These are phyloP conservation scores for Typhlichthys subterraneus DNA, from an alignment of 2,797 vertebrate species.

Conservation along the genomic window DNA sequence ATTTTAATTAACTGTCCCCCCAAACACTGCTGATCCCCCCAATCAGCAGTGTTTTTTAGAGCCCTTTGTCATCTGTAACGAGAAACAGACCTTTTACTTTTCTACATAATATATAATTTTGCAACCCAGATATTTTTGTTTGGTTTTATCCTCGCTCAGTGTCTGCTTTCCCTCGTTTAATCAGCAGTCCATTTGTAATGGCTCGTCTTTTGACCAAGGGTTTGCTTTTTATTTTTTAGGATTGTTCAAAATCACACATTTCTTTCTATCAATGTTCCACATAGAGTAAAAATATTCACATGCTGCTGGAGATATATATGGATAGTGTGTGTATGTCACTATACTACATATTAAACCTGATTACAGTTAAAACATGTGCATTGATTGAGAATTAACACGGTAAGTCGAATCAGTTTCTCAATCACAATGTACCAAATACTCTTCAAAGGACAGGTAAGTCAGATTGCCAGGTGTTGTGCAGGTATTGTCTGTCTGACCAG, in stretches of 20 bases:
- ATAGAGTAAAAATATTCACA: no score
- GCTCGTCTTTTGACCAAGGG: no score
- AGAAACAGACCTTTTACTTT: slow-evolving; percentile 87
- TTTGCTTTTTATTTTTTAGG: not conserved
- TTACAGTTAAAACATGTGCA: slow-evolving; percentile 7
- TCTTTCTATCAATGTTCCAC: no score
- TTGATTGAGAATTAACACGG: slow-evolving; percentile 34
- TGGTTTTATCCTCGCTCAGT: no score
- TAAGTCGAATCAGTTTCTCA: slow-evolving; percentile 31
- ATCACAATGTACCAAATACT: slow-evolving; percentile 5
- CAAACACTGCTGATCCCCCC: no score
- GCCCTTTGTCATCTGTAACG: slow-evolving; percentile 84
- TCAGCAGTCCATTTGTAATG: no score
- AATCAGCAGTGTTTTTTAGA: slow-evolving; percentile 71
- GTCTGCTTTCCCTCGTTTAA: no score
- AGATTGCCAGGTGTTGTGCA: slow-evolving; percentile 28
- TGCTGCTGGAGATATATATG: no score
- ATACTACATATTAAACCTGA: no score
- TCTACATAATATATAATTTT: not conserved
- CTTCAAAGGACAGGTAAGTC: slow-evolving; percentile 50
- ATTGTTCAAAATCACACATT: not conserved
- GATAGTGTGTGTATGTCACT: no score
- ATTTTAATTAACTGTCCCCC: no score
- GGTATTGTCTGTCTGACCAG: slow-evolving; percentile 53
- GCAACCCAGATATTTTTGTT: no score